phyloP scores from a whole-genome alignment of 2,113 vertebrate genomes.

The Centropristis striata region DNA sequence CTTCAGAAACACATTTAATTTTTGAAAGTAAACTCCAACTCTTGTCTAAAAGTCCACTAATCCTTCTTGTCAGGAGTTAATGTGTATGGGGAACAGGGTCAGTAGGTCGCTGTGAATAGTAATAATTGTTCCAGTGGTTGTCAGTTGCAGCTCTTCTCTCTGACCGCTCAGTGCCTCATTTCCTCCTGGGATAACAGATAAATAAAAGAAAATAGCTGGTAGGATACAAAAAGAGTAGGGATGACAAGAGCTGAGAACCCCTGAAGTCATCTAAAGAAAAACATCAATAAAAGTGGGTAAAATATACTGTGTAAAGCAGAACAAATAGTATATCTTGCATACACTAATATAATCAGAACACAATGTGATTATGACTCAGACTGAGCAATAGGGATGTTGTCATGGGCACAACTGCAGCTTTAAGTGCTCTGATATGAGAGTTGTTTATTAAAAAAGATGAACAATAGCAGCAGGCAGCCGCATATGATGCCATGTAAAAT shows the following conservation, averaged over 20 bases:
- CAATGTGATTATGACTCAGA: background rate
- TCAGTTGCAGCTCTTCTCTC: background rate
- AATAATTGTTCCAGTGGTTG: background rate
- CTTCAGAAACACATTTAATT: background rate
- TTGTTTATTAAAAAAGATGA: background rate
- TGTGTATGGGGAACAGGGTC: slow-evolving; percentile 18
- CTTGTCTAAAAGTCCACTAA: slow-evolving; percentile 1
- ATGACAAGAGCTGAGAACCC: background rate
- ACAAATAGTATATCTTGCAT: background rate
- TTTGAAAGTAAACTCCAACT: slow-evolving; percentile 6
- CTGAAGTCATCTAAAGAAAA: background rate
- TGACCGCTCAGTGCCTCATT: background rate
- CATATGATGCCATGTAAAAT: slow-evolving; percentile 40
- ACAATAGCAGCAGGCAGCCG: slow-evolving; percentile 4
- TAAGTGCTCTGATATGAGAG: background rate
- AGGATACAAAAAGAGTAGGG: background rate
- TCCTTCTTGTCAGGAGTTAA: slow-evolving; percentile 27
- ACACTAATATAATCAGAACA: background rate
- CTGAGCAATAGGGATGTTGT: slow-evolving; percentile 2
- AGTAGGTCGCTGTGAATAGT: slow-evolving; percentile 16
- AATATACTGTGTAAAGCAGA: background rate
- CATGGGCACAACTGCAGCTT: background rate
- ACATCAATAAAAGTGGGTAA: background rate
- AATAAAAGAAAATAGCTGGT: slow-evolving; percentile 5
- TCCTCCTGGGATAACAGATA: background rate